These are phyloP conservation scores for Venustaconcha ellipsiformis DNA, from an alignment of 1,140 invertebrate species.

Conservation along the genomic window DNA sequence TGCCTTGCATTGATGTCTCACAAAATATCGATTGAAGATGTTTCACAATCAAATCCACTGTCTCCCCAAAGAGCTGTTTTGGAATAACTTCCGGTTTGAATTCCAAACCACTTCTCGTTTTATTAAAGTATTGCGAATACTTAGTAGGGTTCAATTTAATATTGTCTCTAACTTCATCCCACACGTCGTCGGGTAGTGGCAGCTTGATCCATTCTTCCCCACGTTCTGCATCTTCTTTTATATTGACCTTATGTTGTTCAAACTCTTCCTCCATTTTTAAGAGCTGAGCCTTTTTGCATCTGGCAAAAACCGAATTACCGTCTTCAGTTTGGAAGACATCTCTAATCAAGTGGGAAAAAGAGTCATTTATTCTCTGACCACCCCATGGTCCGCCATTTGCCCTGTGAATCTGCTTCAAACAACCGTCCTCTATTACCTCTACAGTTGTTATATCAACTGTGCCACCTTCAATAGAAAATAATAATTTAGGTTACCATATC, in stretches of 20 bases:
- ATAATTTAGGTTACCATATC: no score
- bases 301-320: conserved; percentile 2
- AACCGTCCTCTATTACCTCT: conserved; percentile 6
- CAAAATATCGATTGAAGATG: neutral
- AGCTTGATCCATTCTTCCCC: no score
- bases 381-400: conserved; percentile 4
- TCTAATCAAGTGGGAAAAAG: conserved; percentile 16
- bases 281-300: neutral
- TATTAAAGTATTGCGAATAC: neutral
- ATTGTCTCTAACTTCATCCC: neutral
- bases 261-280: conserved; percentile 25
- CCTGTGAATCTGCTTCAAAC: conserved; percentile 2
- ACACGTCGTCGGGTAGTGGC: no score
- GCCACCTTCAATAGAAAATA: conserved; percentile 8
- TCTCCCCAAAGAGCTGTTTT: neutral
- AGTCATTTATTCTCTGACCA: conserved; percentile 23
- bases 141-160: neutral
- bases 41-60: neutral
- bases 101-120: neutral
- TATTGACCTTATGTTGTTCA: conserved; percentile 13
- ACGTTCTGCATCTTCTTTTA: neutral
- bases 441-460: conserved; percentile 22
- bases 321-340: conserved; percentile 13
- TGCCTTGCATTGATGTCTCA: neutral
- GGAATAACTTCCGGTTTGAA: neutral